Evolutionary conservation across 2,113 vertebrate species (phyloP), one percentile per base, ranked within the genome.

Genomic region (Cnemophilus loriae): DNA sequence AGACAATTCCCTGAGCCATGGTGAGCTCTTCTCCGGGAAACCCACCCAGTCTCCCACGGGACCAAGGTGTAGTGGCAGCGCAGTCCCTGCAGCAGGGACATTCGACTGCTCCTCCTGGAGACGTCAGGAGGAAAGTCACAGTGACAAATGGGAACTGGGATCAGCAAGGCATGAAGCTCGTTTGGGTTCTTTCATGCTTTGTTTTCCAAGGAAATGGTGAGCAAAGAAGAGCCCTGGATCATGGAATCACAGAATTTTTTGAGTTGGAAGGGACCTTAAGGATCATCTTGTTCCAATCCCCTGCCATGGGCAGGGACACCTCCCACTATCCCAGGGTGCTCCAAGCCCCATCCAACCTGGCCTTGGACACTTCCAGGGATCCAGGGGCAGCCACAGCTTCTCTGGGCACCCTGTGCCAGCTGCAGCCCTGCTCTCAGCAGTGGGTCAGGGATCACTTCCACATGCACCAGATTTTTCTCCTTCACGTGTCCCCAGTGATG

Each of bases 281-380:
- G 26, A 16, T 26, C 14, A 27, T 49, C 11, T 1, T 0, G 1
- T 27, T 33, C 50, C 8, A 42, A 17, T 2, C 3, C 10, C 8
- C 10, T 24, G 17, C 13, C 32, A 13, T 28, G 32, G 13, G 6
- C 50, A 81, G 15, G 42, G 35, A 65, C 44, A 44, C 1, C 4
- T 74, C 4, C 59, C 67, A 42, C 26, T 1, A 3, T 2, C 11
- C 17, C 75, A 80, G 21, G 6, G 0, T 63, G n/a, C 13, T 79
- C 75, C 42, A 35, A 64, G 21, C 18, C 15, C 42, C 0, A 0
- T 64, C 67, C 32, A 88, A 0, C 21, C 59, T 42, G 35, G 11
- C 5, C 17, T 33, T 32, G 57, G 5, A 37, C 35, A 37, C 14
- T 64, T 10, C 26, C 67, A 73, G 35, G 42, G 42, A 37, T 23